A percentile compares a stretch with the other conserved stretches of the same genome.
phyloP scores from a whole-genome alignment of 2,888 invertebrate genomes.

The Crocallis elinguaria region DNA sequence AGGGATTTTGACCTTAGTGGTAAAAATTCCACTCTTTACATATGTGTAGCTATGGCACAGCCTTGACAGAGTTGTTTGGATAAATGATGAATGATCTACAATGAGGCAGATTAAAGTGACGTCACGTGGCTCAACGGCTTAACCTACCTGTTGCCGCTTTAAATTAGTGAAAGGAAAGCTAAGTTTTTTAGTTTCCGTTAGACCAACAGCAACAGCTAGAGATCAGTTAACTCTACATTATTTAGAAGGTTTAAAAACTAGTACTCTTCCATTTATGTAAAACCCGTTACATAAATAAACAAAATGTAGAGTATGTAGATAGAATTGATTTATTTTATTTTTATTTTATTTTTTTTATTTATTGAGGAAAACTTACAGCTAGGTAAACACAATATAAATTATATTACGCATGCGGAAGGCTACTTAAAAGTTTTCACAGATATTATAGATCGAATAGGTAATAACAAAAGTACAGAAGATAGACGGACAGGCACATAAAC shows the following conservation, averaged over 20 bases:
- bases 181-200: conserved; percentile 9
- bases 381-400: too few relatives aligned
- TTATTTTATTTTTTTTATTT: too few relatives aligned
- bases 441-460: too few relatives aligned
- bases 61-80: conserved; percentile 64
- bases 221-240: neutral
- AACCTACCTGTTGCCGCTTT: conserved; percentile 32
- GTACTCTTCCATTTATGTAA: too few relatives aligned
- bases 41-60: conserved; percentile 24
- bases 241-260: neutral
- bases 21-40: conserved; percentile 22
- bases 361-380: too few relatives aligned
- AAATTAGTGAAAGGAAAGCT: conserved; percentile 25
- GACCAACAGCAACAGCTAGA: conserved; percentile 9
- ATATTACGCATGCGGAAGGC: too few relatives aligned
- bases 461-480: too few relatives aligned
- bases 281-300: too few relatives aligned
- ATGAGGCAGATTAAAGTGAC: conserved; percentile 59
- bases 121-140: conserved; percentile 62
- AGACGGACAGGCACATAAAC: too few relatives aligned
- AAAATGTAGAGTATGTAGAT: too few relatives aligned
- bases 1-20: conserved; percentile 18
- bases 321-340: too few relatives aligned
- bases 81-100: conserved; percentile 62
- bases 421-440: too few relatives aligned